Percentiles rank a stretch among this genome's conserved stretches.
Conservation (phyloP, 2,888 invertebrate genomes). For the Idaea straminata region DNA sequence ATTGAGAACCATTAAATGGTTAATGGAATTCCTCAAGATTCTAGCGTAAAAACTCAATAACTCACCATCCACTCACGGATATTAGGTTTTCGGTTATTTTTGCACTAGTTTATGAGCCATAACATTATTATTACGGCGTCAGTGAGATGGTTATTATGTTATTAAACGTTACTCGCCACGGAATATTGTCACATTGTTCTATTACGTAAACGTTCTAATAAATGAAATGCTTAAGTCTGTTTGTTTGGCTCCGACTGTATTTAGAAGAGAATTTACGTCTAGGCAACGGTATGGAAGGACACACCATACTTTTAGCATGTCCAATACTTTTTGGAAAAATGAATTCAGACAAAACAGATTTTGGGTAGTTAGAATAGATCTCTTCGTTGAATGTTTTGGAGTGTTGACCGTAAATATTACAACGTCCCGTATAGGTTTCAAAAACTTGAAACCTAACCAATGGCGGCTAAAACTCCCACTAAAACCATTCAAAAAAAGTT, state of each 20-base stretch:
- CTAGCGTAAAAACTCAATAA: slow-evolving; percentile 15
- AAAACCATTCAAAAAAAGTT: too few relatives aligned
- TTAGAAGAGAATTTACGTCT: too few relatives aligned
- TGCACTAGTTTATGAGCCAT: slow-evolving; percentile 28
- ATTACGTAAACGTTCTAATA: background rate
- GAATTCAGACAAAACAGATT: too few relatives aligned
- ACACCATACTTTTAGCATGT: too few relatives aligned
- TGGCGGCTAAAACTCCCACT: too few relatives aligned
- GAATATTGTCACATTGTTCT: background rate
- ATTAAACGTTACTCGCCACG: slow-evolving; percentile 10
- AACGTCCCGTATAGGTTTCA: too few relatives aligned
- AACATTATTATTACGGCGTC: slow-evolving; percentile 24
- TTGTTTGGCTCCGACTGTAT: background rate
- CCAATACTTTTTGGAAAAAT: too few relatives aligned
- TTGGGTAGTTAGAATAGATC: too few relatives aligned
- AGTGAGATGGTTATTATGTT: slow-evolving; percentile 11
- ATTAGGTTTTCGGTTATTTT: slow-evolving; percentile 27
- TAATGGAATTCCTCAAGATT: slow-evolving; percentile 12
- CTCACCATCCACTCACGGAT: slow-evolving; percentile 17
- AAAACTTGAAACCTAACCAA: too few relatives aligned
- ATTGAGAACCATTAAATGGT: slow-evolving; percentile 5
- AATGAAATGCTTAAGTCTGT: background rate
- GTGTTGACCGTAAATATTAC: too few relatives aligned
- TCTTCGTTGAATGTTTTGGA: too few relatives aligned
- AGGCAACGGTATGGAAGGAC: too few relatives aligned